Conservation (phyloP, 2,888 invertebrate genomes). For the Syrista parreyssii region DNA sequence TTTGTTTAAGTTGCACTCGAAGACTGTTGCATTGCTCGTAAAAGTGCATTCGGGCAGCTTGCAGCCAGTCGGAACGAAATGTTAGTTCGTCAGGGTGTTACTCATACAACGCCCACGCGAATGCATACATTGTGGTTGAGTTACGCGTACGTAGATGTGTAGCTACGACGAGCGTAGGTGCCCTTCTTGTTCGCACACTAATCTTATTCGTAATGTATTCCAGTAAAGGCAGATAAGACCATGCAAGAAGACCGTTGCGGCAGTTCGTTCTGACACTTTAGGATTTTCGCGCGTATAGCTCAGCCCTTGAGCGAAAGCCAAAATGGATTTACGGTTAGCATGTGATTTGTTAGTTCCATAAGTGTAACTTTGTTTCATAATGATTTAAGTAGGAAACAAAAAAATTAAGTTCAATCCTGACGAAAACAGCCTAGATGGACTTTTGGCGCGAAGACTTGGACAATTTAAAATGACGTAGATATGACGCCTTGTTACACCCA, state of each 20-base stretch:
- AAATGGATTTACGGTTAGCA: constrained; percentile 49
- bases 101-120: neutral
- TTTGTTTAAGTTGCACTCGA: constrained; percentile 46
- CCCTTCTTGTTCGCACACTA: constrained; percentile 32
- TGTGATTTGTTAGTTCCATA: constrained; percentile 46
- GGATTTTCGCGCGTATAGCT: constrained; percentile 27
- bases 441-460: neutral
- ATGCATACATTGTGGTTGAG: neutral
- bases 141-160: neutral
- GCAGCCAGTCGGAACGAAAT: neutral
- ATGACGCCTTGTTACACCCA: neutral
- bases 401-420: neutral
- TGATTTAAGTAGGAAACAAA: neutral
- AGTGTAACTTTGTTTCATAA: neutral
- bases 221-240: constrained; percentile 38
- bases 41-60: neutral
- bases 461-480: neutral
- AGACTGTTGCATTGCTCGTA: constrained; percentile 15
- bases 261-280: constrained; percentile 31
- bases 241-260: constrained; percentile 16
- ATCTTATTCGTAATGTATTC: constrained; percentile 45
- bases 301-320: constrained; percentile 34
- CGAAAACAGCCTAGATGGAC: neutral
- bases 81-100: neutral
- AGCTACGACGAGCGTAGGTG: constrained; percentile 3